phyloP scores from a whole-genome alignment of 2,888 invertebrate genomes.

The Sceliomorpha sp. region DNA sequence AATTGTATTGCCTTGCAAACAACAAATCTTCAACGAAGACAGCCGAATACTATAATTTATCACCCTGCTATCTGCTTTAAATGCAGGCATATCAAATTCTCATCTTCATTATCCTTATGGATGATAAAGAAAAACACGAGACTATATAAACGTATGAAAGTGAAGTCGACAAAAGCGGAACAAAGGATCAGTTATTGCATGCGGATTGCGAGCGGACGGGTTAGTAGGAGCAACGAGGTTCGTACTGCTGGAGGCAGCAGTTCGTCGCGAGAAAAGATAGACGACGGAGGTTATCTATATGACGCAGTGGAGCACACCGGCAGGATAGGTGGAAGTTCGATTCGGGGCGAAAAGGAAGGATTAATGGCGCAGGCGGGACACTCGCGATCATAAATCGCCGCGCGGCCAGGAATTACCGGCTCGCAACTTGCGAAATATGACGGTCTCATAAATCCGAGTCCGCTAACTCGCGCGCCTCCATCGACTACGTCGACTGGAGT shows the following conservation, averaged over 20 bases:
- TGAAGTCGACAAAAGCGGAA: no score
- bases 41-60: no score
- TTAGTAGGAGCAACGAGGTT: constrained; percentile 31
- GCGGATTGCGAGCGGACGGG: no score
- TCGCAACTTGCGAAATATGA: constrained; percentile 84
- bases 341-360: constrained; percentile 77
- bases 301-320: constrained; percentile 46
- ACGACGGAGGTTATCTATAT: constrained; percentile 52
- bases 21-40: no score
- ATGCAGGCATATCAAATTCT: no score
- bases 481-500: constrained; percentile 58
- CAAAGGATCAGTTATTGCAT: no score
- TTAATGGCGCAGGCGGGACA: constrained; percentile 82
- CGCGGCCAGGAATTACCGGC: constrained; percentile 83
- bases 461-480: constrained; percentile 77
- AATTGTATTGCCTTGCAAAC: no score
- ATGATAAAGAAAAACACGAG: no score
- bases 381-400: constrained; percentile 82
- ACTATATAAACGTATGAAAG: no score
- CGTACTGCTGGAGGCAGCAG: constrained; percentile 51
- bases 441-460: constrained; percentile 82
- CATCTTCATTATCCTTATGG: no score
- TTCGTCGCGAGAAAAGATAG: constrained; percentile 53
- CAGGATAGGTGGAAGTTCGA: constrained; percentile 75
- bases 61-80: no score